Percentiles rank a stretch among this genome's conserved stretches.
phyloP scores from a whole-genome alignment of 23 tunicate genomes.

The Halocynthia roretzi region DNA sequence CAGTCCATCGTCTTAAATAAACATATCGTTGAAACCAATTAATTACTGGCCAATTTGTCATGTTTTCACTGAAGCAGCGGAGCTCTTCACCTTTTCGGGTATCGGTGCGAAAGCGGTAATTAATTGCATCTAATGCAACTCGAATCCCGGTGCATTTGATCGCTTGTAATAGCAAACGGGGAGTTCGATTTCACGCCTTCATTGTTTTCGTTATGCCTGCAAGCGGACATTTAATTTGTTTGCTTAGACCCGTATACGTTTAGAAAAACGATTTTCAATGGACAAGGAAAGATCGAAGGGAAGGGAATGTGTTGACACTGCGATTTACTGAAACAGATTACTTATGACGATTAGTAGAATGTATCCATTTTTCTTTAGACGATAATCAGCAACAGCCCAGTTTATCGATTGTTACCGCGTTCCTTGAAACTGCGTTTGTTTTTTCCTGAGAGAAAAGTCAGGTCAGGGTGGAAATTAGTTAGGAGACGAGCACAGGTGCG shows the following conservation, averaged over 20 bases:
- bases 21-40: no score
- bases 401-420: not conserved
- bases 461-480: conserved; percentile 13
- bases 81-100: no score
- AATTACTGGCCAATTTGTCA: no score
- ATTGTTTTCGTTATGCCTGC: not conserved
- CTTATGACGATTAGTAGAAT: not conserved
- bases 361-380: not conserved
- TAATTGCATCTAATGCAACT: not conserved
- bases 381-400: no score
- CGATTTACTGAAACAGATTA: not conserved
- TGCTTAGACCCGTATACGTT: no score
- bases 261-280: no score
- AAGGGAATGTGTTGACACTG: not conserved
- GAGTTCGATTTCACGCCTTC: conserved; percentile 7
- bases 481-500: conserved; percentile 9
- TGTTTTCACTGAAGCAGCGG: no score
- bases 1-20: no score
- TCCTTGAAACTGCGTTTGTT: not conserved
- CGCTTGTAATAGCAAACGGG: not conserved
- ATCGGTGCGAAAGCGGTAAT: conserved; percentile 2
- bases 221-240: no score
- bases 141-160: not conserved
- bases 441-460: not conserved
- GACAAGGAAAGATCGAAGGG: not conserved